phyloP scores from a whole-genome alignment of 2,113 vertebrate genomes.

The Meriones unguiculatus region DNA sequence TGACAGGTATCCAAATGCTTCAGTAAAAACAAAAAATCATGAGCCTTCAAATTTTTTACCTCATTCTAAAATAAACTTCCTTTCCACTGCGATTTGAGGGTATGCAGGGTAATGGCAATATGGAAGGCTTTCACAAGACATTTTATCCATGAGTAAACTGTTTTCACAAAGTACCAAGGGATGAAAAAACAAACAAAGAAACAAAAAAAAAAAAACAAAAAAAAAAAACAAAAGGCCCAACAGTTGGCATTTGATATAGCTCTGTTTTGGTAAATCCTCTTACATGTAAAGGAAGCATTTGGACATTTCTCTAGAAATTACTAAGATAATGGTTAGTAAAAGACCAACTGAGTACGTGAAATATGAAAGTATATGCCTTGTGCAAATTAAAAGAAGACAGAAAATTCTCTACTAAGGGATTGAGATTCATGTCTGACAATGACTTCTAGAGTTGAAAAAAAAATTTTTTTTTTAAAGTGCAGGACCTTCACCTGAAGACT shows the following conservation, averaged over 20 bases:
- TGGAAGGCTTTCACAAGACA: neutral
- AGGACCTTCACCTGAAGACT: slow-evolving; percentile 49
- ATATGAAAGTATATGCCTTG: neutral
- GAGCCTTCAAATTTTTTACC: slow-evolving; percentile 1
- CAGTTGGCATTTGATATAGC: neutral
- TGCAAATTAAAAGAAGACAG: neutral
- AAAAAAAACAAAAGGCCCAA: neutral
- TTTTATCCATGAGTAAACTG: neutral
- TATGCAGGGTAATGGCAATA: neutral
- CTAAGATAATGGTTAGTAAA: neutral
- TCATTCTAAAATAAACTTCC: slow-evolving; percentile 20
- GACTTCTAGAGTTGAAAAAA: slow-evolving; percentile 73
- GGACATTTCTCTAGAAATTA: slow-evolving; percentile 52
- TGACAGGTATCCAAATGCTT: slow-evolving; percentile 58
- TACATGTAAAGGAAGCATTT: slow-evolving; percentile 42
- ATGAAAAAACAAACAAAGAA: neutral
- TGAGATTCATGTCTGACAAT: slow-evolving; percentile 82
- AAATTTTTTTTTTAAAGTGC: slow-evolving; percentile 22
- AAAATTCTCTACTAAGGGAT: neutral
- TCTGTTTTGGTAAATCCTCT: slow-evolving; percentile 55
- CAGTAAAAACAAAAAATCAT: slow-evolving; percentile 13
- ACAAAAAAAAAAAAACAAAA: no score
- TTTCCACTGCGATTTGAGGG: neutral
- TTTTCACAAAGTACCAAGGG: slow-evolving; percentile 1
- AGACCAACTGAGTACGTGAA: neutral